These are phyloP conservation scores for Clamator glandarius DNA, from an alignment of 2,797 vertebrate species.

Conservation along the genomic window DNA sequence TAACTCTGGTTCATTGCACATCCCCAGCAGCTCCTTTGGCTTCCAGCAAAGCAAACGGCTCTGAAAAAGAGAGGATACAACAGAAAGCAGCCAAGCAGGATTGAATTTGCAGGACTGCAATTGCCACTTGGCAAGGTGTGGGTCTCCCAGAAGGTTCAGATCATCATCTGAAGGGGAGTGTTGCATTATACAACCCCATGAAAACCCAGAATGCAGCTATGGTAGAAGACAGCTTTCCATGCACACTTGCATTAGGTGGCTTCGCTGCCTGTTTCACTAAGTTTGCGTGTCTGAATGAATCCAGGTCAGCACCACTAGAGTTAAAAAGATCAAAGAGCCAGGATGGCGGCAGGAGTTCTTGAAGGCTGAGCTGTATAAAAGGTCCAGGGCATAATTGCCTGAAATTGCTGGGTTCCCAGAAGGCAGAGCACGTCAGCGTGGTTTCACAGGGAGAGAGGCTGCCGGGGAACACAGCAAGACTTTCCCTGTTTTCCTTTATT, in stretches of 20 bases:
- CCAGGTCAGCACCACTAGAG: neutral
- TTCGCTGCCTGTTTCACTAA: neutral
- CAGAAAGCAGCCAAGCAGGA: neutral
- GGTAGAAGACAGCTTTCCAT: neutral
- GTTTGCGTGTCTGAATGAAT: accelerated
- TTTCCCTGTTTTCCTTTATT: neutral
- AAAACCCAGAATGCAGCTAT: neutral
- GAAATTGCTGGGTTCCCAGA: neutral
- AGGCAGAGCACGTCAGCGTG: neutral
- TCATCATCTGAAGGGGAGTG: accelerated
- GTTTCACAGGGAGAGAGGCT: neutral
- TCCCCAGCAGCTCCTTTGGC: neutral
- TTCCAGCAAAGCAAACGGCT: neutral
- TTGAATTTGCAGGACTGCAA: neutral
- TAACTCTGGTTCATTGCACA: neutral
- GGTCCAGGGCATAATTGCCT: neutral
- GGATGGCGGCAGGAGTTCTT: neutral
- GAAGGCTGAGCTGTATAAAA: neutral
- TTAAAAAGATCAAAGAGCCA: neutral
- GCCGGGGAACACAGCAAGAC: accelerated
- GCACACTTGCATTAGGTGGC: neutral
- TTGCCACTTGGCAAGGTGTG: neutral
- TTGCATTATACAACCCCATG: neutral
- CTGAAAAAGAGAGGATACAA: neutral
- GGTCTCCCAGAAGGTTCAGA: neutral